These are phyloP conservation scores for Rosalia funebris DNA, from an alignment of 2,888 invertebrate genomes.

Conservation along the genomic window DNA sequence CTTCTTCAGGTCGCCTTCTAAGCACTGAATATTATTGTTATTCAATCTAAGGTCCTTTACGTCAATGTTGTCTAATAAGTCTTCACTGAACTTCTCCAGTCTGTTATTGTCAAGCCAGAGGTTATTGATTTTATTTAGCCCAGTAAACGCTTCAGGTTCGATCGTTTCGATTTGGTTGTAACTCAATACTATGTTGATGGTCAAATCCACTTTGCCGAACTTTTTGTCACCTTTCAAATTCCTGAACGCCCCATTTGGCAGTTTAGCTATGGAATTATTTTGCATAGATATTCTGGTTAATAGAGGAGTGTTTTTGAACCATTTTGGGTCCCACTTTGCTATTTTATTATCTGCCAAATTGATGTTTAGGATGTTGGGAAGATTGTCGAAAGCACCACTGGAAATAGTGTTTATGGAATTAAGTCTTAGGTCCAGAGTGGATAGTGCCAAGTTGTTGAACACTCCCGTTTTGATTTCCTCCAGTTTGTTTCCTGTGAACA, in stretches of 20 bases:
- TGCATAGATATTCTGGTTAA: slow-evolving; percentile 49
- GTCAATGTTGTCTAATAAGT: slow-evolving; percentile 40
- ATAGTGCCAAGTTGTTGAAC: slow-evolving; percentile 46
- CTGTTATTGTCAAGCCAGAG: slow-evolving; percentile 52
- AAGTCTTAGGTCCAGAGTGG: slow-evolving; percentile 44
- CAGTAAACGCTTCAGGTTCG: slow-evolving; percentile 46
- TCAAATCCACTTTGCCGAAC: slow-evolving; percentile 42
- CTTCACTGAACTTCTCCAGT: slow-evolving; percentile 40
- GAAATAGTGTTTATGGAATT: slow-evolving; percentile 43
- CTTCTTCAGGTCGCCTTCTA: slow-evolving; percentile 42
- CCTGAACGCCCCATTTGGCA: slow-evolving; percentile 47
- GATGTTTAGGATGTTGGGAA: slow-evolving; percentile 45
- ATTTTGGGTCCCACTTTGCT: slow-evolving; percentile 46
- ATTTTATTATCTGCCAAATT: slow-evolving; percentile 50
- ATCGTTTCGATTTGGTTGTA: slow-evolving; percentile 49
- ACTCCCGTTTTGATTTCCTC: slow-evolving; percentile 44
- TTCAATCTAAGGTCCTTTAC: slow-evolving; percentile 47
- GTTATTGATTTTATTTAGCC: slow-evolving; percentile 47
- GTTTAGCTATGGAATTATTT: slow-evolving; percentile 46
- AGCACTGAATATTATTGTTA: slow-evolving; percentile 49
- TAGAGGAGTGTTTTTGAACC: slow-evolving; percentile 49
- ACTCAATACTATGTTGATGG: slow-evolving; percentile 50
- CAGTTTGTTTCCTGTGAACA: slow-evolving; percentile 41
- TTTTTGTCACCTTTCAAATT: slow-evolving; percentile 47
- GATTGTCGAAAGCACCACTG: slow-evolving; percentile 43